Evolutionary conservation across 2,797 vertebrate genomes (phyloP), one percentile per base, ranked within the genome.

Genomic region (Falco columbarius): DNA sequence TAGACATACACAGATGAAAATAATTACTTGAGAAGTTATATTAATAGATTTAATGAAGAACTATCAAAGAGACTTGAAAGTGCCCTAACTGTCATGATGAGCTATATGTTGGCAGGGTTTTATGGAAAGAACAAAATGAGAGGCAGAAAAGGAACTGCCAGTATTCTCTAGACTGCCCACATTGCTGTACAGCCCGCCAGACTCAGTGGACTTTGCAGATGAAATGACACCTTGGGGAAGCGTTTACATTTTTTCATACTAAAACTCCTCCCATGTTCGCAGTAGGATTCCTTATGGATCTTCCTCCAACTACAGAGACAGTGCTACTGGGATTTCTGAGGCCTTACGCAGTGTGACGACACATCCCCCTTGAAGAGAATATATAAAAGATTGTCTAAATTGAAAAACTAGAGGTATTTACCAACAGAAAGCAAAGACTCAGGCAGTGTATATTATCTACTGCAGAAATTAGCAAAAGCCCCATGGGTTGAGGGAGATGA

Each of bases 21-120:
- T 88, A 96, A 83, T 92, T 91, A 92, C 55, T 71, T 81, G 36
- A 72, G 34, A 93, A 63, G 80, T 83, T 86, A 47, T 61, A 97
- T 94, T 93, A 94, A 91, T 90, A 94, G 94, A 77, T 54, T 75
- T 94, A 95, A 95, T 81, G 70, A 89, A 75, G 66, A 95, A 77
- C 56, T 90, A 86, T 83, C 67, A 93, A 44, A 90, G 36, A 90
- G 59, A 73, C 56, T 62, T 93, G 70, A 95, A 95, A 91, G 44
- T 61, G 90, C 89, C 86, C 86, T 86, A 74, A 63, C 47, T 95
- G 70, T 88, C 86, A 84, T 0, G 5, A 96, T 67, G 47, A 96
- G 92, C 63, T 90, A 36, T 36, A 73, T 0, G 4, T 88, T 82
- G 85, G 58, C 52, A 89, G 54, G 46, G 36, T 32, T 93, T 83